These are phyloP conservation scores for Bedellia somnulentella DNA, from an alignment of 2,888 invertebrate species.

Conservation along the genomic window DNA sequence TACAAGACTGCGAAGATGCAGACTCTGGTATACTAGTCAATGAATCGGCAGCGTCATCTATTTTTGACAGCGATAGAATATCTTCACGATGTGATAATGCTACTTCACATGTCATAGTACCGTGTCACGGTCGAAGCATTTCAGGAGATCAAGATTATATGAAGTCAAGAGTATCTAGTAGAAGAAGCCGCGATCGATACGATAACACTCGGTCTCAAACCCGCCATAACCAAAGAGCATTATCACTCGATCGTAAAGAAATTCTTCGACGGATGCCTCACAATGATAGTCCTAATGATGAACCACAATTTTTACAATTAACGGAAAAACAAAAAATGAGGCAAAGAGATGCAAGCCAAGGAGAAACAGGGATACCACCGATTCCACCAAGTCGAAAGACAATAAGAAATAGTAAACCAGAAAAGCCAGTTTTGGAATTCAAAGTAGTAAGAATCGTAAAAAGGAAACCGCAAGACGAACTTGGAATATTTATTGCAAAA, in stretches of 20 bases:
- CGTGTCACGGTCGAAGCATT: conserved; percentile 48
- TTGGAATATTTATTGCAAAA: conserved; percentile 74
- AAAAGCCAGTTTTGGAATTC: conserved; percentile 32
- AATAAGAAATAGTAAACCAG: conserved; percentile 24
- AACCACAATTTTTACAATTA: conserved; percentile 44
- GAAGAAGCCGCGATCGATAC: conserved; percentile 40
- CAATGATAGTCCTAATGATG: conserved; percentile 30
- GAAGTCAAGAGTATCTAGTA: conserved; percentile 34
- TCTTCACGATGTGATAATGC: conserved; percentile 57
- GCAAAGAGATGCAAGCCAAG: conserved; percentile 35
- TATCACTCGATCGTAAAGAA: conserved; percentile 59
- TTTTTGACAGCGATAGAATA: conserved; percentile 60
- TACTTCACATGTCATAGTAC: conserved; percentile 40
- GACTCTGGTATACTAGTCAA: conserved; percentile 77
- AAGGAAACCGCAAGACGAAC: conserved; percentile 61
- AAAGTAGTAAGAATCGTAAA: conserved; percentile 61
- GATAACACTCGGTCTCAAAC: conserved; percentile 31
- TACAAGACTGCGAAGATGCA: conserved; percentile 69
- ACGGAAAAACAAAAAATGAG: conserved; percentile 55
- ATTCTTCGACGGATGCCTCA: conserved; percentile 52
- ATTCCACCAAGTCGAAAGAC: conserved; percentile 49
- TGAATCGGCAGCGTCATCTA: conserved; percentile 69
- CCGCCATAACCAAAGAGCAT: conserved; percentile 49
- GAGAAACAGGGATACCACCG: conserved; percentile 48
- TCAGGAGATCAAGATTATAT: conserved; percentile 49